A percentile compares a stretch with the other conserved stretches of the same genome.
Evolutionary conservation across 2,888 invertebrate species (phyloP).

Genomic region (Orthonychiurus folsomi): DNA sequence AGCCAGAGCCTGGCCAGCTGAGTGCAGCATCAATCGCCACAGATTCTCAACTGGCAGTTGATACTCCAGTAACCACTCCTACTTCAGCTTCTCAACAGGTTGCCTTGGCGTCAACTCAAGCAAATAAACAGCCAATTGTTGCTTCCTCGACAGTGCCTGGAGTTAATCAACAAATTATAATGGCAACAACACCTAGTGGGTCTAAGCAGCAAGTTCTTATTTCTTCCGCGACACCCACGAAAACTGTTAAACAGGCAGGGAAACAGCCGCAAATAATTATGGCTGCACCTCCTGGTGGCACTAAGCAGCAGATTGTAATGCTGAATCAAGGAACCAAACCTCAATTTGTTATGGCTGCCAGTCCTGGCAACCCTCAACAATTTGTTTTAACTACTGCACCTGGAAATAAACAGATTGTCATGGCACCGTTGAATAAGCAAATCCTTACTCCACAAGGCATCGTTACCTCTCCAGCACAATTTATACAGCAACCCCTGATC

Average conservation of each 20-base stretch:
- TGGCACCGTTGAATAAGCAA: too few species aligned
- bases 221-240: not conserved
- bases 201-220: not conserved
- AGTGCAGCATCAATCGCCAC: not conserved
- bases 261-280: not conserved
- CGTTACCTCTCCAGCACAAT: not conserved
- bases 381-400: not conserved
- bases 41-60: not conserved
- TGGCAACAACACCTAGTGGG: not conserved
- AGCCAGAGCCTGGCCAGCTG: not conserved
- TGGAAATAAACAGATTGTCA: not conserved
- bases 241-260: too few species aligned
- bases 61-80: not conserved
- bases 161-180: not conserved
- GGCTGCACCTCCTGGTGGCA: too few species aligned
- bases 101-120: not conserved
- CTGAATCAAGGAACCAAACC: not conserved
- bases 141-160: not conserved
- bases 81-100: not conserved
- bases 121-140: not conserved
- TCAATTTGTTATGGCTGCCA: not conserved
- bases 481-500: not conserved
- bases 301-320: not conserved
- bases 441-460: too few species aligned
- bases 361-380: not conserved